Conservation (phyloP, 2,113 vertebrate genomes). For the Labeo catla region DNA sequence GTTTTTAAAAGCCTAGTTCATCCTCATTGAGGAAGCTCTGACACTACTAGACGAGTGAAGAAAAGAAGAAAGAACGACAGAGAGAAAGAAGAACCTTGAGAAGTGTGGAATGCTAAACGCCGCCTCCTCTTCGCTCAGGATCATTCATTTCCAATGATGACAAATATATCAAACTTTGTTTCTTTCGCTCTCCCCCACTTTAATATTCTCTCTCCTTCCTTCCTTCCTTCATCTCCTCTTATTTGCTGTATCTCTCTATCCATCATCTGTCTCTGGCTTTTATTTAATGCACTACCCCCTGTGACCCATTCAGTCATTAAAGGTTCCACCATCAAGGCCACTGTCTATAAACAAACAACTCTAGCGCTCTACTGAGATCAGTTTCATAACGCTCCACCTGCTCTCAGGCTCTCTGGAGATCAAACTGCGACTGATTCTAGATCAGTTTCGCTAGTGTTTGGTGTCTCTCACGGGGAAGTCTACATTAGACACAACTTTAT, state of each 20-base stretch:
- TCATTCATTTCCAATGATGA: constrained; percentile 3
- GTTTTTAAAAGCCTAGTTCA: constrained; percentile 7
- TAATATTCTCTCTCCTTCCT: not conserved
- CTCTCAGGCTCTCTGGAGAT: constrained; percentile 55
- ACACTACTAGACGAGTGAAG: not conserved
- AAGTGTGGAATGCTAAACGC: constrained; percentile 12
- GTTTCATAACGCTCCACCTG: constrained; percentile 50
- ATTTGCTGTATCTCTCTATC: not conserved
- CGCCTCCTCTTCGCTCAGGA: not conserved
- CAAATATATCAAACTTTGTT: constrained; percentile 6
- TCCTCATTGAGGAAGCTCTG: not conserved
- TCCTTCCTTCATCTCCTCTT: constrained; percentile 20
- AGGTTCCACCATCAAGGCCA: constrained; percentile 31
- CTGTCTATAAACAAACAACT: constrained; percentile 32
- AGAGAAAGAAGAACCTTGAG: constrained; percentile 2
- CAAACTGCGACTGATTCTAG: constrained; percentile 17
- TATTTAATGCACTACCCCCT: not conserved
- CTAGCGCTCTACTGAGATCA: constrained; percentile 57
- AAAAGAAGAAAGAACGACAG: not conserved
- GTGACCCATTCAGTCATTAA: constrained; percentile 23
- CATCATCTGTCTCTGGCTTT: not conserved
- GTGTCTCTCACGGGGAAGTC: constrained; percentile 10
- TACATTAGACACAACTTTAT: constrained; percentile 33
- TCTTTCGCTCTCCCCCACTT: not conserved
- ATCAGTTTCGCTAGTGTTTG: constrained; percentile 28